Conservation (phyloP, 2,888 invertebrate genomes). For the Mythimna vitellina region DNA sequence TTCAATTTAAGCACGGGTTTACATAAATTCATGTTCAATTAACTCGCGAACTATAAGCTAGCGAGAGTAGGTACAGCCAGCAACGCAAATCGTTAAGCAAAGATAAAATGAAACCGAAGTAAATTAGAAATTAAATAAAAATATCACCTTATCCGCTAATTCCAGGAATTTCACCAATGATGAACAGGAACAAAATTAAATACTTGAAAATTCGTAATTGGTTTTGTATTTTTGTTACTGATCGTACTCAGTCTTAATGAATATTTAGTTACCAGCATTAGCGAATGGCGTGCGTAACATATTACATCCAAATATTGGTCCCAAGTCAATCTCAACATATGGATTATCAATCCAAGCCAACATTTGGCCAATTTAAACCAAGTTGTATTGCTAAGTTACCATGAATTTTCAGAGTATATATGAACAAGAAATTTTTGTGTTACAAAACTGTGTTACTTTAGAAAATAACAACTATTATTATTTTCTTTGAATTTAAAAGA, state of each 20-base stretch:
- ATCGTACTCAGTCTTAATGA: constrained; percentile 30
- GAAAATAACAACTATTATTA: not conserved
- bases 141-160: not conserved
- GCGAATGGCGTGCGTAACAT: constrained; percentile 8
- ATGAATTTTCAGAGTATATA: constrained; percentile 27
- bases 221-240: constrained; percentile 3
- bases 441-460: constrained; percentile 26
- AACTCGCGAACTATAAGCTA: constrained; percentile 2
- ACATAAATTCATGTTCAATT: constrained; percentile 20
- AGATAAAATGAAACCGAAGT: not conserved
- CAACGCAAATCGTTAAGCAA: not conserved
- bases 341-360: constrained; percentile 27
- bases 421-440: constrained; percentile 14
- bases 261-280: constrained; percentile 44
- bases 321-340: constrained; percentile 29
- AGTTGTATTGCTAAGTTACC: constrained; percentile 15
- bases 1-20: constrained; percentile 1
- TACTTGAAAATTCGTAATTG: not conserved
- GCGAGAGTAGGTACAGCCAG: not conserved
- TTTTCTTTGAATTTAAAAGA: too few species aligned
- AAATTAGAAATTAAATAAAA: not conserved
- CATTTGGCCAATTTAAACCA: constrained; percentile 18
- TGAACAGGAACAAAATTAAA: not conserved
- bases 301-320: constrained; percentile 25
- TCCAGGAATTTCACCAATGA: not conserved